Evolutionary conservation across 2,113 vertebrate genomes (phyloP).

Genomic region (Thalassarche chlororhynchos): DNA sequence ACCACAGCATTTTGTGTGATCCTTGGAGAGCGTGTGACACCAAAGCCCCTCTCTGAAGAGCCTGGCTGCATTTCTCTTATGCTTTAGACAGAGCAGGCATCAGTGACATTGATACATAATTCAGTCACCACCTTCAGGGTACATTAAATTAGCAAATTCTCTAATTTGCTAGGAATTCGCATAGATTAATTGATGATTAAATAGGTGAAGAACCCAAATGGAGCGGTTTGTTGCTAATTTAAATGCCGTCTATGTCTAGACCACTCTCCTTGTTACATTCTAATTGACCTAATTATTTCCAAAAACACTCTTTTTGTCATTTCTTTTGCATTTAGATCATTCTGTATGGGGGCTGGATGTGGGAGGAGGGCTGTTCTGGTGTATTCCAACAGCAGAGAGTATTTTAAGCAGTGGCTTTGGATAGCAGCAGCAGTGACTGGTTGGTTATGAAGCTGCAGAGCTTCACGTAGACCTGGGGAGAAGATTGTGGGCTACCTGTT

Average conservation of each 20-base stretch:
- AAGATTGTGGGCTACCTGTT: background rate
- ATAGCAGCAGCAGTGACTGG: background rate
- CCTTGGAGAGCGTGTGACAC: background rate
- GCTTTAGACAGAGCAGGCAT: background rate
- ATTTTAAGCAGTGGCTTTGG: background rate
- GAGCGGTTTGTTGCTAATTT: slow-evolving; percentile 55
- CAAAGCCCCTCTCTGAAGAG: background rate
- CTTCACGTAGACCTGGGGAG: background rate
- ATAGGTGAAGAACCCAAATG: slow-evolving; percentile 57
- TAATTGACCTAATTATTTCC: slow-evolving; percentile 68
- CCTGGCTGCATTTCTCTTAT: background rate
- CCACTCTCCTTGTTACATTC: slow-evolving; percentile 65
- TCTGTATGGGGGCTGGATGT: slow-evolving; percentile 9
- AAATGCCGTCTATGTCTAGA: slow-evolving; percentile 52
- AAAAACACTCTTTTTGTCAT: slow-evolving; percentile 38
- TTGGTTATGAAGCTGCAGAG: background rate
- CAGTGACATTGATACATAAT: slow-evolving; percentile 56
- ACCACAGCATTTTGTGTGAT: background rate
- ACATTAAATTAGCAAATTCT: slow-evolving; percentile 59
- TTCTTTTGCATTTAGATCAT: slow-evolving; percentile 13
- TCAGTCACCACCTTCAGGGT: slow-evolving; percentile 61
- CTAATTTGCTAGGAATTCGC: slow-evolving; percentile 56
- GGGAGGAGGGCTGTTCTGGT: slow-evolving; percentile 17
- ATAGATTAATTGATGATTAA: slow-evolving; percentile 61
- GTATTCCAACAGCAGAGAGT: slow-evolving; percentile 11